Evolutionary conservation across 92 coral and sea anemone species (phyloP), one percentile per base, ranked within the genome.

Genomic region (Blastomussa wellsi): DNA sequence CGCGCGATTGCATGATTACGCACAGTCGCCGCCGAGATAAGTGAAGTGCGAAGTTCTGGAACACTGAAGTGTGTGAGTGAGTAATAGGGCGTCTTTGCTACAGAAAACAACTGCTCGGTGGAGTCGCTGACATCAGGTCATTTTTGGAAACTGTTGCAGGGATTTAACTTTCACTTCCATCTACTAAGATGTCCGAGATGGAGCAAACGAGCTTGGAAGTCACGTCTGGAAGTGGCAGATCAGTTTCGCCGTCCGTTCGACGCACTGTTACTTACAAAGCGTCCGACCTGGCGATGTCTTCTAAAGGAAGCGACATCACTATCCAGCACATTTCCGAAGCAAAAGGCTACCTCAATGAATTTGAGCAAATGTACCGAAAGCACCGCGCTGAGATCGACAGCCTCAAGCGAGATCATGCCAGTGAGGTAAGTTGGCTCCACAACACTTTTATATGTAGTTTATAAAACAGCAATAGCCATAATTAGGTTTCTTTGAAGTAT

Each of bases 271-370:
- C 92, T 72, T 90, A 85, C 88, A 86, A 89, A 74, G 79, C 94
- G 53, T 85, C 88, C 28, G 83, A 85, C 3, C 68, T 77, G 9
- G 10, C 77, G 22, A 36, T 66, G 20, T 38, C 88, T 1, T 26
- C 76, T 38, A 85, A 66, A 65, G 90, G 86, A 44, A 57, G 24
- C 65, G 99, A 97, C 72, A 74, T 97, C 75, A 87, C 98, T 4
- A 91, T 95, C 14, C 98, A 95, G 80, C 98, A 97, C 65, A 97
- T 97, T 59, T 82, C 95, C 36, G 99, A 95, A 53, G 99, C 99
- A 32, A 97, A 97, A 73, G 94, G 92, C 80, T 93, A 93, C 79
- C 92, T 97, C 89, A 92, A 92, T 68, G 98, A 97, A 80, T 93
- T 97, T 88, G 98, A 97, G 78, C 90, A 94, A 19, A 92, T 94